These are phyloP conservation scores for Microchirus variegatus DNA, from an alignment of 2,797 vertebrate genomes.

Conservation along the genomic window DNA sequence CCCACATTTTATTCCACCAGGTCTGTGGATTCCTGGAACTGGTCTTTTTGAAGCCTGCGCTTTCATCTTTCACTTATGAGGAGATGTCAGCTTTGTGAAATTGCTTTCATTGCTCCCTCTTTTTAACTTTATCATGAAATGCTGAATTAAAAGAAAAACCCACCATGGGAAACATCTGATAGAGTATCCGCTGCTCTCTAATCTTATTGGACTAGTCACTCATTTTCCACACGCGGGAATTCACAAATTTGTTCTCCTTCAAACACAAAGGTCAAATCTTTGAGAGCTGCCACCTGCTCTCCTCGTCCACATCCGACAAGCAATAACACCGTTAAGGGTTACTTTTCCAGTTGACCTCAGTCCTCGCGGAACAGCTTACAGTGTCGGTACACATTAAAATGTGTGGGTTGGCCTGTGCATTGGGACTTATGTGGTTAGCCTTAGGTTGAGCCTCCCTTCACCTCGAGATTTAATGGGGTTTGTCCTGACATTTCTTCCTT, in stretches of 20 bases:
- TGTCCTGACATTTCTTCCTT: neutral
- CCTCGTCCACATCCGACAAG: neutral
- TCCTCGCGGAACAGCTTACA: neutral
- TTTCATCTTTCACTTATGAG: too few species aligned
- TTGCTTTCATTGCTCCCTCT: conserved; percentile 25
- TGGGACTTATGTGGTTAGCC: neutral
- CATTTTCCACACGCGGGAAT: conserved; percentile 17
- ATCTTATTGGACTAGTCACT: neutral
- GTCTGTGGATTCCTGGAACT: conserved; percentile 27
- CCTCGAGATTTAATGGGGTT: neutral
- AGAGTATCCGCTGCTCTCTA: too few species aligned
- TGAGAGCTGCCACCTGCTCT: too few species aligned
- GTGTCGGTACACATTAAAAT: conserved; percentile 1
- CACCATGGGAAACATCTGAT: conserved; percentile 26
- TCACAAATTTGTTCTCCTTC: conserved; percentile 14
- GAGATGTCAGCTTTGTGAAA: conserved; percentile 28
- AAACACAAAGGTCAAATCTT: conserved; percentile 9
- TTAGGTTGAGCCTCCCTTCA: neutral
- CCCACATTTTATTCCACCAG: conserved; percentile 8
- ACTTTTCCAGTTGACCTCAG: neutral
- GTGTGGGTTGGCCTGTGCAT: neutral
- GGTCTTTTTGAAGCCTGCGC: conserved; percentile 35
- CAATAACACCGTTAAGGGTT: neutral
- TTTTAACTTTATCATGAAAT: conserved; percentile 21
- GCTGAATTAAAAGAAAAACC: conserved; percentile 33